Conservation (phyloP, 2,888 invertebrate species). For the Holacanthella duospinosa region DNA sequence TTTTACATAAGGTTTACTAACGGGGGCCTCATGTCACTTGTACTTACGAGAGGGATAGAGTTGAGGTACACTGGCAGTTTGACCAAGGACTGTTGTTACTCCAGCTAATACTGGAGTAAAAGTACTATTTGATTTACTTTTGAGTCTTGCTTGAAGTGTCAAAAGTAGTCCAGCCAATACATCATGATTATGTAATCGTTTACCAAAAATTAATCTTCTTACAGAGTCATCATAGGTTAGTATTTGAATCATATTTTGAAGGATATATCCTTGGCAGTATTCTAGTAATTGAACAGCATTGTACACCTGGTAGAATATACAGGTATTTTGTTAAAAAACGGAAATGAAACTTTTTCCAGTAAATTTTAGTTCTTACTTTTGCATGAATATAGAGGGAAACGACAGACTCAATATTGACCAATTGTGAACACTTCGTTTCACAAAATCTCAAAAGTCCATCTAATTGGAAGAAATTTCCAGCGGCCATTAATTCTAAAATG, state of each 20-base stretch:
- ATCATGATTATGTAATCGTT: constrained; percentile 79
- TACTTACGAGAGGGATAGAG: not conserved
- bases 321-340: no score
- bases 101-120: not conserved
- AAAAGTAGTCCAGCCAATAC: constrained; percentile 69
- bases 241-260: constrained; percentile 89
- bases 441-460: constrained; percentile 74
- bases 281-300: constrained; percentile 74
- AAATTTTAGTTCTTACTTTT: constrained; percentile 51
- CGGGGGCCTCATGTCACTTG: constrained; percentile 5
- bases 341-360: not conserved
- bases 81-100: not conserved
- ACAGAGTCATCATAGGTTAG: constrained; percentile 83
- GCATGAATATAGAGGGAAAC: constrained; percentile 88
- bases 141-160: constrained; percentile 62
- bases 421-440: constrained; percentile 70
- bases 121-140: constrained; percentile 16
- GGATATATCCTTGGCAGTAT: constrained; percentile 78
- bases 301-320: constrained; percentile 59
- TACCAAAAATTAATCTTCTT: constrained; percentile 73
- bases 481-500: constrained; percentile 77
- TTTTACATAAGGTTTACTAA: no score
- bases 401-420: constrained; percentile 76
- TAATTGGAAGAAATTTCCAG: constrained; percentile 82
- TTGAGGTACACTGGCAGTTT: not conserved